Base-by-base conservation (phyloP, 1,140 invertebrate species). In the Venturia canescens region DNA sequence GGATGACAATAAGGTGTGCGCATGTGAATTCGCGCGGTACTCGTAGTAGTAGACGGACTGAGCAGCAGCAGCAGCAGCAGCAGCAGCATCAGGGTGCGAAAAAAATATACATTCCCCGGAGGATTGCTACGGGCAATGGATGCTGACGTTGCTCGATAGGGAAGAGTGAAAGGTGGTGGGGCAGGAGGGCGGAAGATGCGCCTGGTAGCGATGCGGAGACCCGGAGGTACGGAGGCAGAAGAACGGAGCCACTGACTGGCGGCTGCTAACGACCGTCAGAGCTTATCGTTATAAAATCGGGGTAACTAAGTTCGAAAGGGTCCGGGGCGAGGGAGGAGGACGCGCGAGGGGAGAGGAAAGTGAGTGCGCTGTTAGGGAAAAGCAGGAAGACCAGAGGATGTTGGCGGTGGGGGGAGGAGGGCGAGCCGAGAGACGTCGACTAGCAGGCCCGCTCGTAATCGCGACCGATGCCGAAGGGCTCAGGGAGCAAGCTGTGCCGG, bases 211-310 rank as follows among this genome's bases (percentile, higher is more conserved):
- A 44, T 44, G 38, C 13, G 26, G 60, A 77, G 75, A 60, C 31
- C 75, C 75, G n/a, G 57, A 77, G 75, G 75, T 66, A 80, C 77
- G 79, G 74, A 82, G 69, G 31, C 23, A 53, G 78, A 71, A 80
- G 76, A 70, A 85, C 83, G 80, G 77, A 82, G 84, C 77, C 67
- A 83, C 79, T 84, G 83, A 83, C 83, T 85, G 83, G 78, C 78
- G 83, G 78, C 83, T 63, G 78, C 83, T 84, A 87, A 86, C 80
- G 84, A 87, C 84, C 83, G 81, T 79, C 78, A 27, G 66, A 69
- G 81, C 74, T 83, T 84, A 83, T 85, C 81, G 82, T 82, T 76
- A 83, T 83, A 82, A 85, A 84, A 83, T 84, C 80, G 80, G 75
- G 80, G 70, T 78, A 84, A 83, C 82, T 83, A 83, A 83, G 82